These are phyloP conservation scores for Thalassarche chlororhynchos DNA, from an alignment of 2,113 vertebrate genomes.

Conservation along the genomic window DNA sequence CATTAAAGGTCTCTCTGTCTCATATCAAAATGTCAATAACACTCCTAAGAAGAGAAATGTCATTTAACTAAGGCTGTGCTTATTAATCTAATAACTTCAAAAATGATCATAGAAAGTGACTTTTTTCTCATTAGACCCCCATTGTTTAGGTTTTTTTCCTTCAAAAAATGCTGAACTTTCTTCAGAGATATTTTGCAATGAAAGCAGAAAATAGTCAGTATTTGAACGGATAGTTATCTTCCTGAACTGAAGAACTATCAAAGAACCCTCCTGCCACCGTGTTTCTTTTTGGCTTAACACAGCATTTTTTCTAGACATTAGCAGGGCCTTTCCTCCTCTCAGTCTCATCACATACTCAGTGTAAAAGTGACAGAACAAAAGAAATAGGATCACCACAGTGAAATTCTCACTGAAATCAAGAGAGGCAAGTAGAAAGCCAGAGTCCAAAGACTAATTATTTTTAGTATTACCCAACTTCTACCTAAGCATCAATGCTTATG, in stretches of 20 bases:
- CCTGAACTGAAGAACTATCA: background rate
- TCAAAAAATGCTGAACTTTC: background rate
- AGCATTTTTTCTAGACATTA: background rate
- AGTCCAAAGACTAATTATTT: background rate
- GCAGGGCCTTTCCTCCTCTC: background rate
- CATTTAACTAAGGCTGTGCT: constrained; percentile 54
- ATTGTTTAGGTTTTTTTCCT: background rate
- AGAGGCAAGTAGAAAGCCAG: background rate
- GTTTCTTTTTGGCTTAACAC: background rate
- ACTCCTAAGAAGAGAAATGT: constrained; percentile 55
- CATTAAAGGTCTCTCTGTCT: constrained; percentile 68
- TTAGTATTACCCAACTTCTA: background rate
- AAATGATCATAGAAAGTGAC: constrained; percentile 29
- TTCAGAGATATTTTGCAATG: background rate
- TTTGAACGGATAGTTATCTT: background rate
- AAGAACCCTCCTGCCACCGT: background rate
- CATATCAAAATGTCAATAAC: constrained; percentile 73
- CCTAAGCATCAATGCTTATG: background rate
- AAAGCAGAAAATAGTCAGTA: background rate
- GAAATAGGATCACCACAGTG: background rate
- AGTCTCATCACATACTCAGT: background rate
- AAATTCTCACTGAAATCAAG: background rate
- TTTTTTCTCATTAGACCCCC: constrained; percentile 8
- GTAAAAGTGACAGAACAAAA: background rate
- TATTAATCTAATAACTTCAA: constrained; percentile 56